Percentiles rank a stretch among this genome's conserved stretches.
phyloP scores from a whole-genome alignment of 2,113 vertebrate genomes.

The Neoarius graeffei region DNA sequence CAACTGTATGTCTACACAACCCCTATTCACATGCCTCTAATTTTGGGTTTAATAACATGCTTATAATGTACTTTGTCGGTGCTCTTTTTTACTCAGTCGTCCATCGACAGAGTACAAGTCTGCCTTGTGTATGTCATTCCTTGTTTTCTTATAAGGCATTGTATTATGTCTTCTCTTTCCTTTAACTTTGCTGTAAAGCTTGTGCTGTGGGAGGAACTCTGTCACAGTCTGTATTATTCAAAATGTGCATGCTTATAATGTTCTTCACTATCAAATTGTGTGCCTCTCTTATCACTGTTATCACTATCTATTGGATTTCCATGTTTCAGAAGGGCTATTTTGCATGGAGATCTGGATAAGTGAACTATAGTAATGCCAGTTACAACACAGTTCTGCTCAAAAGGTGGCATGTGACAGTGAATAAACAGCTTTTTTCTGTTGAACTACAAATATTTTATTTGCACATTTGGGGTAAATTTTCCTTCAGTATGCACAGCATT shows the following conservation, averaged over 20 bases:
- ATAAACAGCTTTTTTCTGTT: background rate
- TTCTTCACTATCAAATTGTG: background rate
- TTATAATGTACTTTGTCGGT: background rate
- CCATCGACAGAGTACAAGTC: background rate
- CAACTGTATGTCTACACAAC: background rate
- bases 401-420: background rate
- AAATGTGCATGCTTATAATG: no score
- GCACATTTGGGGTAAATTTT: background rate
- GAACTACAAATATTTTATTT: background rate
- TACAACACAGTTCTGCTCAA: background rate
- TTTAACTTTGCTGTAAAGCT: background rate
- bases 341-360: background rate
- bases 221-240: background rate
- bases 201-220: background rate
- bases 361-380: background rate
- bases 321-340: background rate
- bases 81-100: background rate
- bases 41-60: background rate
- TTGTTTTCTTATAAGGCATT: background rate
- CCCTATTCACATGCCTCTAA: background rate
- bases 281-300: background rate
- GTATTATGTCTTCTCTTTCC: background rate
- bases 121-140: background rate
- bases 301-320: background rate
- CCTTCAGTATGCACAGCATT: background rate